These are phyloP conservation scores for Platichthys flesus DNA, from an alignment of 2,113 vertebrate species.

Conservation along the genomic window DNA sequence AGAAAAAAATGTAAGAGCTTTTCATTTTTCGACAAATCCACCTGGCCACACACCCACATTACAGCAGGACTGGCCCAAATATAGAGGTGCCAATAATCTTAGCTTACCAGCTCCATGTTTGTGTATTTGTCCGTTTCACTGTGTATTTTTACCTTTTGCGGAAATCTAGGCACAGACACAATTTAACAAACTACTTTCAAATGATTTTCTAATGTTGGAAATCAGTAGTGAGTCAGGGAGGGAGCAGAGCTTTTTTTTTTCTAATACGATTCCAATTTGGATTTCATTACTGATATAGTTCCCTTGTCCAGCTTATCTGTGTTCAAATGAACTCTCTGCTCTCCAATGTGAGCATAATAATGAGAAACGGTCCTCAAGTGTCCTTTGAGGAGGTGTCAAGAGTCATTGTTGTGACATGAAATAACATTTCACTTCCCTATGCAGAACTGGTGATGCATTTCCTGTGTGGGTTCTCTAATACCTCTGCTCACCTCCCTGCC, in stretches of 20 bases:
- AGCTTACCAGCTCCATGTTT: conserved; percentile 10
- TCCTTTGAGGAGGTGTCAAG: conserved; percentile 8
- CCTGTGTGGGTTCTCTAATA: not conserved
- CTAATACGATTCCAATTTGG: conserved; percentile 36
- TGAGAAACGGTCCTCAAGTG: not conserved
- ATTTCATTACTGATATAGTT: conserved; percentile 46
- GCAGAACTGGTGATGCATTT: not conserved
- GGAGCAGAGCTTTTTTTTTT: not conserved
- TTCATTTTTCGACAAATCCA: conserved; percentile 47
- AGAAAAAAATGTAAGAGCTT: conserved; percentile 14
- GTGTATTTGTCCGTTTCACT: conserved; percentile 2
- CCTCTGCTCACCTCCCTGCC: not conserved
- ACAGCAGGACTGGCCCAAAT: not conserved
- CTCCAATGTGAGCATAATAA: conserved; percentile 1
- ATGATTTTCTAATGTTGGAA: conserved; percentile 21
- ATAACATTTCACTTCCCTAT: not conserved
- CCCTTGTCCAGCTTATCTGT: conserved; percentile 12
- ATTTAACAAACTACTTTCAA: conserved; percentile 31
- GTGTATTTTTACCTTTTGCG: conserved; percentile 16
- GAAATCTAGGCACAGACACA: conserved; percentile 16
- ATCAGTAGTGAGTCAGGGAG: not conserved
- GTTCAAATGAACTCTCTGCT: conserved; percentile 9
- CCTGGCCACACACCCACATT: conserved; percentile 41
- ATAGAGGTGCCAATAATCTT: conserved; percentile 12
- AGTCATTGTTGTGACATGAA: conserved; percentile 1